Base-by-base conservation (phyloP, 2,888 invertebrate genomes). In the Endomychus coccineus region DNA sequence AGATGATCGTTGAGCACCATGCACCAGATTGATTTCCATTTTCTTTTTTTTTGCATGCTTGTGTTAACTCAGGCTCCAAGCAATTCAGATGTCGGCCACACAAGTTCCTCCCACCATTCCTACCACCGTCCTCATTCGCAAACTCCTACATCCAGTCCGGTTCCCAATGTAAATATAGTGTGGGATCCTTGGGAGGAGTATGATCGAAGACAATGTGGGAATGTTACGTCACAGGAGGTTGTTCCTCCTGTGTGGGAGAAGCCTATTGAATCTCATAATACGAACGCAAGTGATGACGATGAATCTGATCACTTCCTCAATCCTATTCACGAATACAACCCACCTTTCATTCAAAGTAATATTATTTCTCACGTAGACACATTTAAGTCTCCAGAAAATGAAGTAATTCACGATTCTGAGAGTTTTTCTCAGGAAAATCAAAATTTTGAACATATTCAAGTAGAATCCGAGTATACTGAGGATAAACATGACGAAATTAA, bases 181-280 rank as follows among this genome's bases (percentile, higher is more conserved):
- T 66, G 65, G 65, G 85, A 87, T 71, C 86, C 85, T 36, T 87
- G 87, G 87, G 76, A 82, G 51, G 70, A 75, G 54, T 82, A 80
- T 61, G 70, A 71, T 45, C 41, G 44, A 42, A 48, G 41, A 36
- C 49, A 54, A 38, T 17, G 23, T n/a, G n/a, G n/a, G 23, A 27
- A 19, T 25, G 23, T 27, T 22, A 11, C 19, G 7, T 10, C 30
- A 25, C 23, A 25, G 30, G 10, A 14, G 9, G 2, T 21, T 2
- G 31, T n/a, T n/a, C n/a, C n/a, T n/a, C n/a, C n/a, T n/a, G n/a
- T n/a, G n/a, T n/a, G n/a, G n/a, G n/a, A n/a, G n/a, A 44, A 52
- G 52, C 51, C 50, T 48, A 43, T 54, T 52, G 58, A 60, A 58
- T 53, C 58, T 60, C 60, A 54, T 46, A 59, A 61, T 61, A 60